phyloP scores from a whole-genome alignment of 2,113 vertebrate genomes.

The Cyanistes caeruleus region DNA sequence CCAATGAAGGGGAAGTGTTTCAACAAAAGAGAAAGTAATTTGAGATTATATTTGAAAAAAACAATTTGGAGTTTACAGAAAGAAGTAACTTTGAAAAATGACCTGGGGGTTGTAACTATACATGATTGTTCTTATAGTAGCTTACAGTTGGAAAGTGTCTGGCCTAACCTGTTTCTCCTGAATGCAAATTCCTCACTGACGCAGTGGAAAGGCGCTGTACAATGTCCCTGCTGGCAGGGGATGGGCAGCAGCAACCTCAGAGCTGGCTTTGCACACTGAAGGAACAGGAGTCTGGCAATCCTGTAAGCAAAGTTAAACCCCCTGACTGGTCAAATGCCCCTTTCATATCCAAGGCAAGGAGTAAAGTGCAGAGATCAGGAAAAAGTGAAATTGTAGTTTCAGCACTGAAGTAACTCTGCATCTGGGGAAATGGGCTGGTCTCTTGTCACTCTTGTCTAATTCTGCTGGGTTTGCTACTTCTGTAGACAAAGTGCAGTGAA shows the following conservation, averaged over 20 bases:
- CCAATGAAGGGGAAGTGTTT: not conserved
- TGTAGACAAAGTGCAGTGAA: not conserved
- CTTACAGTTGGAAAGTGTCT: not conserved
- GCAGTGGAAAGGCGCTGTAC: not conserved
- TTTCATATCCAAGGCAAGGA: not conserved
- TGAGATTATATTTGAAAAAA: not conserved
- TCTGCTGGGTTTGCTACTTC: not conserved
- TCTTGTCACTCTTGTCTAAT: not conserved
- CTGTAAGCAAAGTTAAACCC: not conserved
- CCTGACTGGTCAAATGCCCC: not conserved
- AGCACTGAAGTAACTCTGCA: not conserved
- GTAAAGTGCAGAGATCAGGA: not conserved
- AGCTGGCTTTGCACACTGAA: not conserved
- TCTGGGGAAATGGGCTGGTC: not conserved
- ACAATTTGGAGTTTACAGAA: not conserved
- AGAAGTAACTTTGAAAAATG: slow-evolving; percentile 17
- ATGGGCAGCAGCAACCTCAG: not conserved
- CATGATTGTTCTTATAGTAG: slow-evolving; percentile 12
- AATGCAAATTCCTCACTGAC: slow-evolving; percentile 28
- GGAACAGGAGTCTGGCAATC: not conserved
- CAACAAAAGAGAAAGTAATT: not conserved
- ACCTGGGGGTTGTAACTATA: not conserved
- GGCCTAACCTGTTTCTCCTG: slow-evolving; percentile 53
- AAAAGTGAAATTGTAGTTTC: not conserved
- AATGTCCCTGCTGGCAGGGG: not conserved